Base-by-base conservation (phyloP, 2,888 invertebrate genomes). In the Idaea biselata region DNA sequence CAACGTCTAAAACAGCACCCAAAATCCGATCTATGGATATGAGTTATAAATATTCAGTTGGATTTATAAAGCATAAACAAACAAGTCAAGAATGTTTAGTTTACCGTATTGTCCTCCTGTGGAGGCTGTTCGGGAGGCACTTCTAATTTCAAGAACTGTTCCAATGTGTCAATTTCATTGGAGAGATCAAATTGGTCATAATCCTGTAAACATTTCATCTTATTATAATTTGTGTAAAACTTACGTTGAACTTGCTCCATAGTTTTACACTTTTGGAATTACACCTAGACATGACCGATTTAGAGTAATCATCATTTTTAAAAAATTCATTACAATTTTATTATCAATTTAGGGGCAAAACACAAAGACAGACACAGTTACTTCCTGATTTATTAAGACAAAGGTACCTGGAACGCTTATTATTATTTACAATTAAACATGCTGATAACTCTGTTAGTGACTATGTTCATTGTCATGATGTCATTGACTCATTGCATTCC, bases 171-270 rank as follows among this genome's bases (percentile, higher is more conserved):
- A 73, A 96, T 94, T 93, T 99, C 99, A 89, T 98, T 97, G 18
- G 98, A 96, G 89, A 97, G 90, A 87, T 97, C 97, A 89, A 99
- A 98, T 79, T 95, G 96, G 83, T 98, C 97, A 88, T 98, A 99
- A 87, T 98, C 98, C 97, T 97, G 88, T 66, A 88, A 88, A 72
- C 67, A 74, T 72, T 70, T 25, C 25, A 25, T 25, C 5, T 1
- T 25, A 25, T 3, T 25, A 25, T 5, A 25, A 25, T 25, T 25
- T 25, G 25, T 25, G 25, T 25, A 25, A 25, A 25, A 25, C 25
- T 25, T 25, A 25, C 25, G 1, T 25, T 25, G 5, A 25, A 25
- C 25, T 25, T 3, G 25, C 25, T 5, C 5, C 25, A 25, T 25
- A 5, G 5, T 25, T 25, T 25, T 25, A 25, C 25, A 25, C 25